Evolutionary conservation across 2,888 invertebrate genomes (phyloP).

Genomic region (Ochropacha duplaris): DNA sequence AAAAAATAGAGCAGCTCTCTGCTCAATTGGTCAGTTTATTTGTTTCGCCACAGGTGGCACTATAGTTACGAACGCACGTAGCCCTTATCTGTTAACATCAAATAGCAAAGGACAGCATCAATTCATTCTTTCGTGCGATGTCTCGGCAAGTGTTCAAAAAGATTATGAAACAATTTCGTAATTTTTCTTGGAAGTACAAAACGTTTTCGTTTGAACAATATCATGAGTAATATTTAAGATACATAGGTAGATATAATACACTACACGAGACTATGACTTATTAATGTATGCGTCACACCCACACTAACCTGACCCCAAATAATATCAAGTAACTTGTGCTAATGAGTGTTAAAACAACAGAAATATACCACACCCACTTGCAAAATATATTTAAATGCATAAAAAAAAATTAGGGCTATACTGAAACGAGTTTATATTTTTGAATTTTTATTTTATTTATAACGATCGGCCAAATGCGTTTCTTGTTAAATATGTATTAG

Average conservation of each 20-base stretch:
- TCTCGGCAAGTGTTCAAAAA: not conserved
- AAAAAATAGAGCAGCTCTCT: not conserved
- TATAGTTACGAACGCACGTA: not conserved
- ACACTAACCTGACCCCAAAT: not conserved
- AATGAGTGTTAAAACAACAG: not conserved
- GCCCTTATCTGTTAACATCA: not conserved
- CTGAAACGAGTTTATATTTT: not conserved
- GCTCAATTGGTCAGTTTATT: not conserved
- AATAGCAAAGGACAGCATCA: not conserved
- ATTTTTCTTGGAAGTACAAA: not conserved
- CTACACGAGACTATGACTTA: not conserved
- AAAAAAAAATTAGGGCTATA: not conserved
- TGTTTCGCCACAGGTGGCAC: not conserved
- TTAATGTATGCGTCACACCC: not conserved
- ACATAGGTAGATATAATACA: not conserved
- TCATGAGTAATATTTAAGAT: not conserved
- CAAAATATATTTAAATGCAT: not conserved
- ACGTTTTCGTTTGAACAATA: not conserved
- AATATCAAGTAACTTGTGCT: constrained; percentile 1
- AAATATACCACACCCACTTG: not conserved
- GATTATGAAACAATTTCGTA: not conserved
- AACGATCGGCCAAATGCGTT: not conserved
- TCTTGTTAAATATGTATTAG: not conserved
- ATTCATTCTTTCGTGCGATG: no score
- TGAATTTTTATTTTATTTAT: no score